phyloP scores from a whole-genome alignment of 92 coral and sea anemone species.

The Umimayanthus kanabou region DNA sequence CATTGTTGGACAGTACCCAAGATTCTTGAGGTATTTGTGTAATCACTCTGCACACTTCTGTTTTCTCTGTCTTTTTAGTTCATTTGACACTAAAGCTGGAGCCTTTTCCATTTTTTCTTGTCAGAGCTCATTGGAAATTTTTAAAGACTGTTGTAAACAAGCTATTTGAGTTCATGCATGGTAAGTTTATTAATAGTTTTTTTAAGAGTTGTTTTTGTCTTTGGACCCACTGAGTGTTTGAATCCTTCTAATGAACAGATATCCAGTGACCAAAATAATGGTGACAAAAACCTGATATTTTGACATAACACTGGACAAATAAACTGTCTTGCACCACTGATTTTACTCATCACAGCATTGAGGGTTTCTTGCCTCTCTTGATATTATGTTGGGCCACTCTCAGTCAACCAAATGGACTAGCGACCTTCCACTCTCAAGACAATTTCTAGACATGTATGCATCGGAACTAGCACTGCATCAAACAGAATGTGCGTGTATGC shows the following conservation, averaged over 20 bases:
- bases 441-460: no score
- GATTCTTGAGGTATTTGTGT: slow-evolving; percentile 80
- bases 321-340: no score
- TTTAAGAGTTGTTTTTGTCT: not conserved
- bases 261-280: no score
- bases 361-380: no score
- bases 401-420: no score
- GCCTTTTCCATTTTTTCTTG: slow-evolving; percentile 1
- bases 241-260: not conserved
- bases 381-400: not conserved
- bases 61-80: not conserved
- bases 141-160: slow-evolving; percentile 97
- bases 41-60: not conserved
- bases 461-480: no score
- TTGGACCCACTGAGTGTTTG: not conserved
- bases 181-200: slow-evolving; percentile 45
- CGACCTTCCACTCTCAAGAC: no score
- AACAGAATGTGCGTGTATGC: no score
- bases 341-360: no score
- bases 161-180: slow-evolving; percentile 98
- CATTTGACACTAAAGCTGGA: not conserved
- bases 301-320: no score
- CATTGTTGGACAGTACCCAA: slow-evolving; percentile 98
- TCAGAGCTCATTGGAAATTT: slow-evolving; percentile 98
- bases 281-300: no score